These are phyloP conservation scores for Chrysomela aeneicollis DNA, from an alignment of 2,888 invertebrate species.

Conservation along the genomic window DNA sequence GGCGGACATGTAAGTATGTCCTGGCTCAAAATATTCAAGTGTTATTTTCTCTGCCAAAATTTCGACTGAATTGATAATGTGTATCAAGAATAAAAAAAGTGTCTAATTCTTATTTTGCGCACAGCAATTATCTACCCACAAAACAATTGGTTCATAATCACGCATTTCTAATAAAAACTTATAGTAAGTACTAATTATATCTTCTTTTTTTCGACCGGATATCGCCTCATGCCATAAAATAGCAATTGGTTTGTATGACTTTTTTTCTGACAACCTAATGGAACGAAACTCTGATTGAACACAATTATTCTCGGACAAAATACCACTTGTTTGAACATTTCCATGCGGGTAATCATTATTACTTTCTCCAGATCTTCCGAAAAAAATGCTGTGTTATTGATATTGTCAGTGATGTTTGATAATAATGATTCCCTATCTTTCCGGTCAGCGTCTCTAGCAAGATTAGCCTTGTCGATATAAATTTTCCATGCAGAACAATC, in stretches of 20 bases:
- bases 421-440: no score
- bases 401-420: no score
- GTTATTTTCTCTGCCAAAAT: constrained; percentile 27
- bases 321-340: constrained; percentile 25
- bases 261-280: no score
- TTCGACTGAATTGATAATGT: constrained; percentile 36
- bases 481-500: no score
- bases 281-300: constrained; percentile 33
- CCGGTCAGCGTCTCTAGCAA: no score
- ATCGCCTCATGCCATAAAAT: constrained; percentile 47
- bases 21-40: constrained; percentile 40
- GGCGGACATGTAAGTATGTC: constrained; percentile 40
- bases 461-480: no score
- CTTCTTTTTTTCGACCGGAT: constrained; percentile 37
- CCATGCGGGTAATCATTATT: constrained; percentile 29
- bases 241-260: constrained; percentile 13
- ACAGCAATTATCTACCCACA: constrained; percentile 40
- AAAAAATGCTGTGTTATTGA: no score
- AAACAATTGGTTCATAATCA: no score
- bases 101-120: constrained; percentile 38
- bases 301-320: constrained; percentile 28
- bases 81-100: constrained; percentile 34
- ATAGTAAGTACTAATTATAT: no score
- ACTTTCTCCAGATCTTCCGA: constrained; percentile 25
- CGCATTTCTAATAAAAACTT: no score